Base-by-base conservation (phyloP, 2,888 invertebrate species). In the Hyles lineata region DNA sequence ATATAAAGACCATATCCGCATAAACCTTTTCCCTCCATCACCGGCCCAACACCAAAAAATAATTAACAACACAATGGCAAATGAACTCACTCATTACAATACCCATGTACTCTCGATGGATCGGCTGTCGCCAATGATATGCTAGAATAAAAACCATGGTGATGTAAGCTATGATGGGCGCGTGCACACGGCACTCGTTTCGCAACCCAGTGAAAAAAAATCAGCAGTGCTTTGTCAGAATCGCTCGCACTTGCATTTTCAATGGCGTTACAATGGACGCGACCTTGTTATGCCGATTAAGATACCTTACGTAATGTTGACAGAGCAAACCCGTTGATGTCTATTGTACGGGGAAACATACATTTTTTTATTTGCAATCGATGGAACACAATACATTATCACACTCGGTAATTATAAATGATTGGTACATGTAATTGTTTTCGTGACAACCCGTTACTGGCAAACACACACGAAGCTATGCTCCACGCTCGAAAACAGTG, bases 381-480 rank as follows among this genome's bases (percentile, higher is more conserved):
- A 59, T 52, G 69, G 23, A 73, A 70, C 63, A 70, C n/a, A 23
- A 43, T 60, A 32, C 52, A 61, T 32, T 62, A 70, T 35, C 32
- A 69, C n/a, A 67, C 21, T 60, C 58, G 43, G n/a, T 61, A 61
- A 63, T 71, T 63, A 23, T 55, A 62, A 60, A 69, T 69, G 67
- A 63, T 55, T 59, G 70, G 72, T 50, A 85, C 75, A 82, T 84
- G 83, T 82, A 76, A 78, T 77, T 76, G 75, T 78, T 79, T 80
- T 76, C 76, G 72, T 86, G 85, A 82, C 76, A 77, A 85, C 87
- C 89, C 86, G 87, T 91, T 92, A 90, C 87, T 87, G 84, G 89
- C 90, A 83, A 85, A 93, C 93, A 93, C 92, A 93, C 89, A 92
- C 85, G 86, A 92, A 93, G 93, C 92, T 82, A 88, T 88, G 87